phyloP scores from a whole-genome alignment of 2,888 invertebrate species.

The Dendrolimus pini region DNA sequence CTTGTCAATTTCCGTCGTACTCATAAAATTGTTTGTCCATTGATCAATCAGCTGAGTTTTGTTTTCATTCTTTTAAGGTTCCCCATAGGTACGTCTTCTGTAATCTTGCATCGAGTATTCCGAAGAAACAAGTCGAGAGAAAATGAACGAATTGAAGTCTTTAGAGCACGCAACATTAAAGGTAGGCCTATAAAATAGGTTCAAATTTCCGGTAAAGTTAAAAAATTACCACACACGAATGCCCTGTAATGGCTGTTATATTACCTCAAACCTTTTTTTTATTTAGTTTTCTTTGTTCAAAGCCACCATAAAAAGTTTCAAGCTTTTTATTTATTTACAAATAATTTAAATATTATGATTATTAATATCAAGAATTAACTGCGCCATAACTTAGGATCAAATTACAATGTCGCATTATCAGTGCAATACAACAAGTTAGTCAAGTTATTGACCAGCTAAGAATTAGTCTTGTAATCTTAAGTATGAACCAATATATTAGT shows the following conservation, averaged over 20 bases:
- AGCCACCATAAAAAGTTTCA: too few species aligned
- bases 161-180: conserved; percentile 97
- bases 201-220: background rate
- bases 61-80: conserved; percentile 49
- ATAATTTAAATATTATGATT: too few species aligned
- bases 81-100: conserved; percentile 5
- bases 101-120: background rate
- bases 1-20: background rate
- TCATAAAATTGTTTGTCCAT: background rate
- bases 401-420: too few species aligned
- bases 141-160: conserved; percentile 94
- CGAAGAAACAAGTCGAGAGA: conserved; percentile 12
- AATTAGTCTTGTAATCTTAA: too few species aligned
- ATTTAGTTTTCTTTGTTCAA: too few species aligned
- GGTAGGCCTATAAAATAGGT: conserved; percentile 62
- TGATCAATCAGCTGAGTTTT: conserved; percentile 68
- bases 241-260: conserved; percentile 1
- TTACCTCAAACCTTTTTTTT: too few species aligned
- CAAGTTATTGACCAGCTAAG: too few species aligned
- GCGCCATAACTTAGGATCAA: too few species aligned
- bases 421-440: too few species aligned
- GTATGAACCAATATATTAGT: too few species aligned
- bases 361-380: too few species aligned
- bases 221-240: background rate
- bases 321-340: too few species aligned